Evolutionary conservation across 2,888 invertebrate species (phyloP).

Genomic region (Tachina fera): DNA sequence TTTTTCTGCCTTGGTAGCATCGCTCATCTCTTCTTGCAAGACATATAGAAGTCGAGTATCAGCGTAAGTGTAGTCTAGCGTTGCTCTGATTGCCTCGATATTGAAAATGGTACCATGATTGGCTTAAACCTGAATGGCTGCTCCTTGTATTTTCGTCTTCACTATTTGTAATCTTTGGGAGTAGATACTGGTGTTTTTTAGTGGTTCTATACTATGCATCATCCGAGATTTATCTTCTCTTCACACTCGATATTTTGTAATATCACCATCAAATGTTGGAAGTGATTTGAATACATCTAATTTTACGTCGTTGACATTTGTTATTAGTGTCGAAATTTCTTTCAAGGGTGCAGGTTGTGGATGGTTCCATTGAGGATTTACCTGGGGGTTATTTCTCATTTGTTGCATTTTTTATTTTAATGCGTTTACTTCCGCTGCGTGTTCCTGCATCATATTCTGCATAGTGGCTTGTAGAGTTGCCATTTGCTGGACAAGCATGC

Average conservation of each 20-base stretch:
- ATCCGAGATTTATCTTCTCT: no score
- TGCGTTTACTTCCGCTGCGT: constrained; percentile 17
- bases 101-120: constrained; percentile 49
- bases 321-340: constrained; percentile 23
- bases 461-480: constrained; percentile 29
- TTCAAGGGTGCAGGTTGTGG: constrained; percentile 9
- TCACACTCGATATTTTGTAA: not conserved
- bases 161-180: constrained; percentile 15
- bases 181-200: constrained; percentile 17
- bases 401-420: constrained; percentile 3
- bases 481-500: no score
- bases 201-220: constrained; percentile 12
- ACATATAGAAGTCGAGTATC: no score
- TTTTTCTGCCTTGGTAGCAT: constrained; percentile 21
- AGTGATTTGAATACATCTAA: constrained; percentile 4
- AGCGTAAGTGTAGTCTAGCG: constrained; percentile 34
- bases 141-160: constrained; percentile 21
- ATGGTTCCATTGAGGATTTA: no score
- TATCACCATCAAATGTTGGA: not conserved
- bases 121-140: constrained; percentile 22
- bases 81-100: constrained; percentile 27
- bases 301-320: constrained; percentile 19
- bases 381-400: constrained; percentile 6
- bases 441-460: not conserved
- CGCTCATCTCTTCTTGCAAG: not conserved